Evolutionary conservation across 37 sponge, comb jelly and placozoan species (phyloP), one percentile per base, ranked within the genome.

Genomic region (Aplysina aerophoba): DNA sequence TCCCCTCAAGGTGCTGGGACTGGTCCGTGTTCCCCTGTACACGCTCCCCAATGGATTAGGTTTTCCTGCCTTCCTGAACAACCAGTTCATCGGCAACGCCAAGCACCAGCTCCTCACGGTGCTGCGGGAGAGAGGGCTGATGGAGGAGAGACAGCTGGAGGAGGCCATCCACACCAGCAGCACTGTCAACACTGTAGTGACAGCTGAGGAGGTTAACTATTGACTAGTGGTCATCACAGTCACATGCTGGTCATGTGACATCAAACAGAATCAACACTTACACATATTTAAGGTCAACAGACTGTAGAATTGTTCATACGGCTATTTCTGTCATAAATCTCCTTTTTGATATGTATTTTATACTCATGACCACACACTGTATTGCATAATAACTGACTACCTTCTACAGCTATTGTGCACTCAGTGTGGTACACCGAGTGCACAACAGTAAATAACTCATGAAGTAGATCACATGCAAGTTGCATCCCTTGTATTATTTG

Each of bases 41-140:
- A 94, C 92, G 1, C 84, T 94, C 17, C 95, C 92, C 56, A 94
- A 94, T 84, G 92, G 92, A 3, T 83, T 94, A 33, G 95, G 95
- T 11, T 55, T 94, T n/a, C 95, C 95, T 63, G 92, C 86, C 0
- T 94, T 91, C 78, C 83, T 94, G 34, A 80, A 39, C 35, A 64
- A 89, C 56, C 60, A 82, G 73, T 94, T 94, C 30, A 94, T 94
- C 11, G 95, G 92, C 14, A 89, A 87, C 34, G 71, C 87, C 39
- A 68, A 73, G 28, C 36, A 57, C 0, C 89, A 89, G 35, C 80
- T 94, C 33, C 62, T 91, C 44, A 22, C n/a, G 0, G 28, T 57
- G 4, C 37, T 91, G 20, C 50, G 38, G 63, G 85, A 50, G 19
- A 66, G 89, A 40, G 72, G 81, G 0, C 73, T 94, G 15, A 24